These are phyloP conservation scores for Capitella teleta DNA, from an alignment of 1,140 invertebrate species.

Conservation along the genomic window DNA sequence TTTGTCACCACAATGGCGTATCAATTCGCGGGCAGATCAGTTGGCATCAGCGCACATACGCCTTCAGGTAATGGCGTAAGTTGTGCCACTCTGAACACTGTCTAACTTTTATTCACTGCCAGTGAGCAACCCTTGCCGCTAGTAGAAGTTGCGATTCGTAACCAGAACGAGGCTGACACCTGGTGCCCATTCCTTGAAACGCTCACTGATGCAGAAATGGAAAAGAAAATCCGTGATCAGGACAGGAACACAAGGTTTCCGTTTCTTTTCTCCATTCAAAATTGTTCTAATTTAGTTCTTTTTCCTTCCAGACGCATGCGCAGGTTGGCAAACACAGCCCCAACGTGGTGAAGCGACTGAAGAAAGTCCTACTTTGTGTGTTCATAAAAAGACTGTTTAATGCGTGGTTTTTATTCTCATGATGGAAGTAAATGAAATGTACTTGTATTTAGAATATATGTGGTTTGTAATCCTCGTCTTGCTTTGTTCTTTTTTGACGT, in stretches of 20 bases:
- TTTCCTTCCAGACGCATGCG: slow-evolving; percentile 66
- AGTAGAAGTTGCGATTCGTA: slow-evolving; percentile 87
- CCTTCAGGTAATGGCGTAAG: slow-evolving; percentile 54
- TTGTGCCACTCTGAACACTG: not conserved
- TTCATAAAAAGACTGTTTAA: not conserved
- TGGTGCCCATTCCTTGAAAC: slow-evolving; percentile 99
- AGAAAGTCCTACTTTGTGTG: not conserved
- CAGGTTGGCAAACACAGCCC: slow-evolving; percentile 78
- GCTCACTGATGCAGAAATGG: slow-evolving; percentile 98
- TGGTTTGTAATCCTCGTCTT: not conserved
- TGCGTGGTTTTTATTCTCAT: not conserved
- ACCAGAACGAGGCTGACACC: slow-evolving; percentile 86
- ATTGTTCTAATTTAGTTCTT: not conserved
- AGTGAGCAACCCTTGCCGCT: slow-evolving; percentile 90
- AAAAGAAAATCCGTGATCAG: slow-evolving; percentile 99
- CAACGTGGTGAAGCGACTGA: slow-evolving; percentile 24
- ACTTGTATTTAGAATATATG: not conserved
- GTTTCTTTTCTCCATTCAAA: not conserved
- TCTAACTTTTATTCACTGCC: not conserved
- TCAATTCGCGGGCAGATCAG: slow-evolving; percentile 89
- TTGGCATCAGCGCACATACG: slow-evolving; percentile 97
- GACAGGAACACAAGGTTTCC: slow-evolving; percentile 84
- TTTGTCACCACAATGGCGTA: slow-evolving; percentile 99
- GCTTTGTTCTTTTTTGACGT: not conserved
- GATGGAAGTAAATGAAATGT: too few species aligned